These are phyloP conservation scores for Pelodiscus sinensis DNA, from an alignment of 2,113 vertebrate genomes.

Conservation along the genomic window DNA sequence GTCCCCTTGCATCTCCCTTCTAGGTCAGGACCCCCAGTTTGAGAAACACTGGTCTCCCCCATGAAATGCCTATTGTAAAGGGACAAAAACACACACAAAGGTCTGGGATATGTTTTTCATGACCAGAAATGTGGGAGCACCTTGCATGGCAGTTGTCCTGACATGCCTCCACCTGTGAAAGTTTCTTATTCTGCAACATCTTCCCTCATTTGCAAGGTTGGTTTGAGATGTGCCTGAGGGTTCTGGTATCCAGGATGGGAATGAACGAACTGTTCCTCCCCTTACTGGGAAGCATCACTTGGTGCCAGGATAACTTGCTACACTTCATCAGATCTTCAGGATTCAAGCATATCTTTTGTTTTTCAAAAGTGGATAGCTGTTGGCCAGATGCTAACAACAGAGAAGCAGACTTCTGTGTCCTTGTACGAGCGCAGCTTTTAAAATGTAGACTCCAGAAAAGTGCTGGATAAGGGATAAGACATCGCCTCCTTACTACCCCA, in stretches of 20 bases:
- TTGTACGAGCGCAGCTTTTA: not conserved
- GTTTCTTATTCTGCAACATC: not conserved
- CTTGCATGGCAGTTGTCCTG: not conserved
- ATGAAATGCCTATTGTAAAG: too few species aligned
- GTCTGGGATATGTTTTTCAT: too few species aligned
- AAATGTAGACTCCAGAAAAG: not conserved
- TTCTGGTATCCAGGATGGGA: not conserved
- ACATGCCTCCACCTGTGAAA: not conserved
- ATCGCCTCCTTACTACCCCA: too few species aligned
- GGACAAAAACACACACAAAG: too few species aligned
- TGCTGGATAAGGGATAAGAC: not conserved
- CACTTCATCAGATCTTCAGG: not conserved
- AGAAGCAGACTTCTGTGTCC: not conserved
- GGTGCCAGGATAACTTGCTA: not conserved
- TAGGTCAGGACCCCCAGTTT: too few species aligned
- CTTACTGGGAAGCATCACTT: rapidly evolving
- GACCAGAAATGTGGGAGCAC: not conserved
- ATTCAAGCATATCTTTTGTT: not conserved
- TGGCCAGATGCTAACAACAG: not conserved
- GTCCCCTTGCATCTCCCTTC: too few species aligned
- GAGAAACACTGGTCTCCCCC: too few species aligned
- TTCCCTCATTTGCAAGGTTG: not conserved
- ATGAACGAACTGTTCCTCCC: not conserved
- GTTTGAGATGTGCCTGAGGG: not conserved
- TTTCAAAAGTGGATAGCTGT: not conserved